These are phyloP conservation scores for Leiothrix lutea DNA, from an alignment of 2,113 vertebrate genomes.

Conservation along the genomic window DNA sequence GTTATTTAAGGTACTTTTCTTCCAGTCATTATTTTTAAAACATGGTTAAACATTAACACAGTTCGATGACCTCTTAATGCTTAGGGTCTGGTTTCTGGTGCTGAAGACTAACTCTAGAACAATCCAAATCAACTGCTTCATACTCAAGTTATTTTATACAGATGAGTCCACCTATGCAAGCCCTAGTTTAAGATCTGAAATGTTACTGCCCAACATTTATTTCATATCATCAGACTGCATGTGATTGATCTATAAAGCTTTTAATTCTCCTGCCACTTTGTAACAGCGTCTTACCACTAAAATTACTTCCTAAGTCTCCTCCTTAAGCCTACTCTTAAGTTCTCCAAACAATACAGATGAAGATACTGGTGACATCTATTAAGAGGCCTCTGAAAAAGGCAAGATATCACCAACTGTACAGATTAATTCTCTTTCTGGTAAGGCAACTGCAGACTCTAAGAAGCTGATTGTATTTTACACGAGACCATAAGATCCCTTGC, in stretches of 20 bases:
- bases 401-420: background rate
- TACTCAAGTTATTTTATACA: background rate
- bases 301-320: background rate
- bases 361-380: background rate
- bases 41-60: slow-evolving; percentile 14
- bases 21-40: slow-evolving; percentile 45
- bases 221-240: background rate
- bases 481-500: background rate
- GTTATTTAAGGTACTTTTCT: slow-evolving; percentile 55
- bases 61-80: background rate
- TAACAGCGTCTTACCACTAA: background rate
- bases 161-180: background rate
- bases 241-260: background rate
- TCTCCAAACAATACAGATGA: background rate
- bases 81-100: background rate
- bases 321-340: background rate
- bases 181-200: background rate
- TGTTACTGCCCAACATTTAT: background rate
- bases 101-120: slow-evolving; percentile 3
- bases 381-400: background rate
- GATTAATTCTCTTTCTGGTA: background rate
- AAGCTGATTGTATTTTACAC: background rate
- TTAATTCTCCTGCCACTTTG: background rate
- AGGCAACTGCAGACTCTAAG: background rate
- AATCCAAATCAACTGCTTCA: background rate